A percentile compares a stretch with the other conserved stretches of the same genome.
phyloP scores from a whole-genome alignment of 2,888 invertebrate genomes.

The Andrena camellia region DNA sequence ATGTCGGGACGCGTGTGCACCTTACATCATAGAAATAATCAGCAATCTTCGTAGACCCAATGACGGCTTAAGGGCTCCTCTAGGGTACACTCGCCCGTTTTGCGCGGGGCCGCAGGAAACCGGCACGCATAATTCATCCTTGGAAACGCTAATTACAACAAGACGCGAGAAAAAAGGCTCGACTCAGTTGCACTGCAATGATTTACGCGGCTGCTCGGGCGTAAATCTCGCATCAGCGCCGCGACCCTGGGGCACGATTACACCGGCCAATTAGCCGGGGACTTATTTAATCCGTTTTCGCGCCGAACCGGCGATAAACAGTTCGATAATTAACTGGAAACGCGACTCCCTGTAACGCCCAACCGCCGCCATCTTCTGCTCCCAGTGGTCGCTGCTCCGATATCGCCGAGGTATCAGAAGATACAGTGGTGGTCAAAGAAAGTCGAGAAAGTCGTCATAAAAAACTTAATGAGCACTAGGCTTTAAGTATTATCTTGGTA shows the following conservation, averaged over 20 bases:
- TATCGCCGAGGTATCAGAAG: neutral
- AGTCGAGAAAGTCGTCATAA: too few species aligned
- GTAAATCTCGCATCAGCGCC: conserved; percentile 17
- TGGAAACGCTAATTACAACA: conserved; percentile 19
- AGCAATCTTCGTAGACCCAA: neutral
- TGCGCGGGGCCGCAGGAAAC: neutral
- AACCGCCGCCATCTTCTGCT: neutral
- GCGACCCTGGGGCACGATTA: conserved; percentile 22
- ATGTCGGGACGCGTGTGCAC: neutral
- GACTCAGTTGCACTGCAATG: neutral
- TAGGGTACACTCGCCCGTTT: neutral
- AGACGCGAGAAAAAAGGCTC: conserved; percentile 3
- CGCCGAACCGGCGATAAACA: conserved; percentile 12
- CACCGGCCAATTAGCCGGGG: conserved; percentile 13
- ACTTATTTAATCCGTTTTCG: conserved; percentile 32
- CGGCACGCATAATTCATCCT: conserved; percentile 13
- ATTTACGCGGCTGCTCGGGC: neutral
- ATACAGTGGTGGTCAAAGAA: too few species aligned
- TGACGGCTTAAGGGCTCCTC: too few species aligned
- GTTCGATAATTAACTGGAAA: neutral
- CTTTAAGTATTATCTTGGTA: too few species aligned
- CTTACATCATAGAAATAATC: neutral
- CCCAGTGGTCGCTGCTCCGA: neutral
- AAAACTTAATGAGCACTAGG: too few species aligned
- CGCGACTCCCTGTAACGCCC: neutral